Conservation (phyloP, 2,113 vertebrate species). For the Lophura nycthemera region DNA sequence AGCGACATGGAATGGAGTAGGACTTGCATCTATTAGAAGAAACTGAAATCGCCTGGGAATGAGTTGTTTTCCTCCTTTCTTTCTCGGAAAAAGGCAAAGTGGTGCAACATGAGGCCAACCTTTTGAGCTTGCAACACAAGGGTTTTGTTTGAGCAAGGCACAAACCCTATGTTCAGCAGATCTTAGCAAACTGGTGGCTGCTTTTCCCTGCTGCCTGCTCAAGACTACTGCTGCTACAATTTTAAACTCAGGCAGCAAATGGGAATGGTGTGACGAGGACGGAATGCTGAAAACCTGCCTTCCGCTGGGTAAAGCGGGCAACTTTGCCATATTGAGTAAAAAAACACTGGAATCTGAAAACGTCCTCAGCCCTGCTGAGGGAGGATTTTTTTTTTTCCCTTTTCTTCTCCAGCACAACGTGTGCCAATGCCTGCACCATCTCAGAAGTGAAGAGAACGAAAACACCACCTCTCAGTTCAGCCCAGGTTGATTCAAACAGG, state of each 20-base stretch:
- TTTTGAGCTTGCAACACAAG: background rate
- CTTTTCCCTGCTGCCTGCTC: background rate
- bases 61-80: slow-evolving; percentile 12
- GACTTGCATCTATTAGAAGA: background rate
- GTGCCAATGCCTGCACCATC: slow-evolving; percentile 98
- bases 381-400: slow-evolving; percentile 22
- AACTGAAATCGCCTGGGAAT: background rate
- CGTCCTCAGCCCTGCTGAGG: slow-evolving; percentile 67
- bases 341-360: slow-evolving; percentile 90
- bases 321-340: slow-evolving; percentile 99
- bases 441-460: slow-evolving; percentile 84
- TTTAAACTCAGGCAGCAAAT: slow-evolving; percentile 3
- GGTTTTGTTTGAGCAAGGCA: background rate
- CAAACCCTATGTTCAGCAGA: background rate
- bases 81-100: background rate
- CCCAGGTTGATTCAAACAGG: slow-evolving; percentile 80
- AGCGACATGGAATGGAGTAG: background rate
- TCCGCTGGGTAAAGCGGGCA: slow-evolving; percentile 82
- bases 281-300: slow-evolving; percentile 65
- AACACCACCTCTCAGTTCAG: slow-evolving; percentile 73
- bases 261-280: background rate
- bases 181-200: background rate
- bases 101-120: background rate
- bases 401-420: slow-evolving; percentile 65
- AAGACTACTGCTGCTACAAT: background rate